Evolutionary conservation across 2,113 vertebrate species (phyloP).

Genomic region (Leucosticte australis): DNA sequence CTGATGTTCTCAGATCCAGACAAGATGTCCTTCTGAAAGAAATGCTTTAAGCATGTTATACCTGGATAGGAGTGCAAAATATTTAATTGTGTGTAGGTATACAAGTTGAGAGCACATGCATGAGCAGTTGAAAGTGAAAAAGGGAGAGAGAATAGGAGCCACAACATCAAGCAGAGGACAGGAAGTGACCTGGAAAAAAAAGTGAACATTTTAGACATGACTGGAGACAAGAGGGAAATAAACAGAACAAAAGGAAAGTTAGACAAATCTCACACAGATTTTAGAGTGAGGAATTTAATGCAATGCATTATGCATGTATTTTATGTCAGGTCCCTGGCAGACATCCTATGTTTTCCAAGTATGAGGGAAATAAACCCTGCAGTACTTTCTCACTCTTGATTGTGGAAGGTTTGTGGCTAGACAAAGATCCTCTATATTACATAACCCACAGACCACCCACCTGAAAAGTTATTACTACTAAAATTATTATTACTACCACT

Average conservation of each 20-base stretch:
- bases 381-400: slow-evolving; percentile 9
- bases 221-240: not conserved
- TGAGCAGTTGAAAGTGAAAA: not conserved
- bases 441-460: slow-evolving; percentile 4
- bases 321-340: not conserved
- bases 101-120: not conserved
- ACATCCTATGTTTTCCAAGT: not conserved
- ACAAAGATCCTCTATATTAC: not conserved
- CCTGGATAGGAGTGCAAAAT: not conserved
- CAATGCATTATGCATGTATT: not conserved
- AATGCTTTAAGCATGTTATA: not conserved
- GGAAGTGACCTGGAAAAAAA: not conserved
- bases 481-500: not conserved
- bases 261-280: not conserved
- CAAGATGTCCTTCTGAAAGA: not conserved
- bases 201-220: not conserved
- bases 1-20: not conserved
- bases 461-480: not conserved
- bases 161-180: not conserved
- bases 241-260: not conserved
- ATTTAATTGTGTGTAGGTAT: not conserved
- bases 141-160: not conserved
- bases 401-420: not conserved
- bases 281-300: not conserved
- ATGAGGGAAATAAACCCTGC: not conserved